A percentile compares a stretch with the other conserved stretches of the same genome.
Conservation (phyloP, 2,797 vertebrate species). For the Girardinus metallicus region DNA sequence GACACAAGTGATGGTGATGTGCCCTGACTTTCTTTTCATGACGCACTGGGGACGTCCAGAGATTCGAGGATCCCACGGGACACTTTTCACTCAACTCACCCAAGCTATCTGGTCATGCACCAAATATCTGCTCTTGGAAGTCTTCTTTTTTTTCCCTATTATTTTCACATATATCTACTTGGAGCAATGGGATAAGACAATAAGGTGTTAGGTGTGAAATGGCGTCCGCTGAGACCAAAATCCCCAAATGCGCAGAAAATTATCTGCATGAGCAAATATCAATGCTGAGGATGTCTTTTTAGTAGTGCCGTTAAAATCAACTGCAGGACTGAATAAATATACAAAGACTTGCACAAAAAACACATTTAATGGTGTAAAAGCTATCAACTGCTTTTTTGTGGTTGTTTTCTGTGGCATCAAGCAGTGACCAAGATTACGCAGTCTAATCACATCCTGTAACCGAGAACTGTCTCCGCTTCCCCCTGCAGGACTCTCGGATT, state of each 20-base stretch:
- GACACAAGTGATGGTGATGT: slow-evolving; percentile 76
- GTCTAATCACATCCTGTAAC: slow-evolving; percentile 75
- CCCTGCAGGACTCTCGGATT: slow-evolving; percentile 76
- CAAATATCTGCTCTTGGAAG: slow-evolving; percentile 47
- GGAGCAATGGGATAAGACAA: slow-evolving; percentile 42
- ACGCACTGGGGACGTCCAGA: slow-evolving; percentile 70
- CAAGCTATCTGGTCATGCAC: slow-evolving; percentile 59
- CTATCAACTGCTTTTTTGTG: slow-evolving; percentile 23
- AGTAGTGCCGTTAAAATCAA: slow-evolving; percentile 6
- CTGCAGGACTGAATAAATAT: slow-evolving; percentile 6
- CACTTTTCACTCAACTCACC: slow-evolving; percentile 69
- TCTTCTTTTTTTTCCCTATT: slow-evolving; percentile 20
- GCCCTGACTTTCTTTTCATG: slow-evolving; percentile 72
- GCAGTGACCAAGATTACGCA: slow-evolving; percentile 58
- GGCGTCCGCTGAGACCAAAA: slow-evolving; percentile 32
- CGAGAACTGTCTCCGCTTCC: slow-evolving; percentile 67
- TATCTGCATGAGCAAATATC: slow-evolving; percentile 42
- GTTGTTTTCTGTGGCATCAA: slow-evolving; percentile 53
- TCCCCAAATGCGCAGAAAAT: slow-evolving; percentile 30
- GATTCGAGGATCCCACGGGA: slow-evolving; percentile 65
- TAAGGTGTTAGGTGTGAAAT: slow-evolving; percentile 49
- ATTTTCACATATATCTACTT: slow-evolving; percentile 58
- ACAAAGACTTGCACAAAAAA: not conserved
- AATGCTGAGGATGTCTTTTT: slow-evolving; percentile 28
- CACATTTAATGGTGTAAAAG: slow-evolving; percentile 29